phyloP scores from a whole-genome alignment of 2,113 vertebrate species.

The Ceyx margarethae region DNA sequence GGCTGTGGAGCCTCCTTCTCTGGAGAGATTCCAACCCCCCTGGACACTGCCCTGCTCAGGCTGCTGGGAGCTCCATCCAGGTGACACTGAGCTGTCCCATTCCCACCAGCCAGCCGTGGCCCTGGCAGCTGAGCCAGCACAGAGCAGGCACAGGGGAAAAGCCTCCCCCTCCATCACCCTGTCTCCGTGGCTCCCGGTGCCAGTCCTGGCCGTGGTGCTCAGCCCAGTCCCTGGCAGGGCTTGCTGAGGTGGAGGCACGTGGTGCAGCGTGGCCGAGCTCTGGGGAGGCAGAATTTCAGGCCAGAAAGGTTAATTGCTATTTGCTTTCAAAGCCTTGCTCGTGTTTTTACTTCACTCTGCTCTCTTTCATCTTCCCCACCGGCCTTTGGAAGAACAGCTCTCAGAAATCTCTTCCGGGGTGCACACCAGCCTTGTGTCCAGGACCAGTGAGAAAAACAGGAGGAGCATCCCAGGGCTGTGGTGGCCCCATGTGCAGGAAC shows the following conservation, averaged over 20 bases:
- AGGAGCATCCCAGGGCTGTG: not conserved
- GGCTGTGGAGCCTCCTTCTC: no score
- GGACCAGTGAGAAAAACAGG: not conserved
- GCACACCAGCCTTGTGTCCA: not conserved
- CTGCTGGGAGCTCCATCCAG: not conserved
- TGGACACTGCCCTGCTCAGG: no score
- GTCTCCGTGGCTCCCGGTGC: not conserved
- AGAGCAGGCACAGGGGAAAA: not conserved
- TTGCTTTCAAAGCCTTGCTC: not conserved
- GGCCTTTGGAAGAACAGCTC: not conserved
- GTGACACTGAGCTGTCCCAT: not conserved
- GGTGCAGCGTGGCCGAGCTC: not conserved
- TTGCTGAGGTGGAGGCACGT: not conserved
- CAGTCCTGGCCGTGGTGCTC: no score
- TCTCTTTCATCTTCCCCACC: not conserved
- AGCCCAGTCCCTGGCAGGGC: not conserved
- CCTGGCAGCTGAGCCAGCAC: fast-evolving
- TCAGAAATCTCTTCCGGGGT: not conserved
- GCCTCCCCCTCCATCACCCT: not conserved
- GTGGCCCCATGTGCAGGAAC: not conserved
- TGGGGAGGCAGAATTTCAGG: not conserved
- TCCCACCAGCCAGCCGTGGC: fast-evolving
- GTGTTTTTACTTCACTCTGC: not conserved
- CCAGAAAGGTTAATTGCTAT: constrained; percentile 26
- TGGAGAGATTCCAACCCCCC: no score